These are phyloP conservation scores for Pachliopta kotzebuea DNA, from an alignment of 2,888 invertebrate species.

Conservation along the genomic window DNA sequence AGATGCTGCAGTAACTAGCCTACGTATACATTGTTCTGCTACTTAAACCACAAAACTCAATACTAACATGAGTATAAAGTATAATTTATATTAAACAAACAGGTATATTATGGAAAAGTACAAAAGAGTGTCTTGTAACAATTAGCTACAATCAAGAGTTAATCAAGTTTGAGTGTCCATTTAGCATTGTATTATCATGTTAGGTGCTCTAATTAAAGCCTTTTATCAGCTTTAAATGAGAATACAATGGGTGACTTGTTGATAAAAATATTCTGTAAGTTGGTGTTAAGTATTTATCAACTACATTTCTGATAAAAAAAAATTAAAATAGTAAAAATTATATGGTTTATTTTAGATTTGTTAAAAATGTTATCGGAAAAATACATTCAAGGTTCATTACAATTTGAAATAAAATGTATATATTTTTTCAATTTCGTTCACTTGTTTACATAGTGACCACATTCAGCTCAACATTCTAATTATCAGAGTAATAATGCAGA, in stretches of 20 bases:
- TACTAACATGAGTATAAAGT: background rate
- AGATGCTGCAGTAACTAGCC: no score
- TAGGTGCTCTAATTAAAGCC: conserved; percentile 12
- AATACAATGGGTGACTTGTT: conserved; percentile 16
- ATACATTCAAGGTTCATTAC: no score
- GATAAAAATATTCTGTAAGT: background rate
- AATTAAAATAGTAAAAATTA: no score
- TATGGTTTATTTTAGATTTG: no score
- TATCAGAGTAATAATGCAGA: no score
- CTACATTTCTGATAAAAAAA: background rate
- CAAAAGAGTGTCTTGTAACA: background rate
- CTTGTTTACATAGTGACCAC: no score
- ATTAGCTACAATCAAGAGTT: background rate
- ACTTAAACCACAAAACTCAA: no score
- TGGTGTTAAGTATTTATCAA: background rate
- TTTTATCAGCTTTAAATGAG: conserved; percentile 30
- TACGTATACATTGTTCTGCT: no score
- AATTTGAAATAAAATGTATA: no score
- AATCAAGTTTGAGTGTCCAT: background rate
- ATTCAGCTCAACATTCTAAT: no score
- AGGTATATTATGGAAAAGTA: background rate
- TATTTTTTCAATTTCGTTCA: no score
- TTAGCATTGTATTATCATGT: conserved; percentile 3
- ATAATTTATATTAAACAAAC: background rate
- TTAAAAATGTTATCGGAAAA: no score